A percentile compares a stretch with the other conserved stretches of the same genome.
Conservation (phyloP, 2,797 vertebrate species). For the Helostoma temminkii region DNA sequence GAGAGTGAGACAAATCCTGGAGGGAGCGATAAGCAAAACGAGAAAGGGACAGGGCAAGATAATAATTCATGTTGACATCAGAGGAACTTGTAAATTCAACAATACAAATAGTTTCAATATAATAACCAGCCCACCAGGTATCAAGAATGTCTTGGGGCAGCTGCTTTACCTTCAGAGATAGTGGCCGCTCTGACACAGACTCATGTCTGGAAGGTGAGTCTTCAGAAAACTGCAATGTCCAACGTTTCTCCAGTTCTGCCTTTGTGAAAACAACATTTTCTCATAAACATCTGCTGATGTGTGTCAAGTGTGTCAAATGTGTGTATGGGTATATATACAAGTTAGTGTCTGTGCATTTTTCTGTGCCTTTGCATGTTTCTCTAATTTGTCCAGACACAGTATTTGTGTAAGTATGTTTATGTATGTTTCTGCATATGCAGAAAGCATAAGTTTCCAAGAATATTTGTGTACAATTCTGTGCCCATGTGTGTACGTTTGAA, state of each 20-base stretch:
- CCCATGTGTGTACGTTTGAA: not conserved
- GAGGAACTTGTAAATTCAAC: slow-evolving; percentile 30
- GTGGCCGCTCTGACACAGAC: slow-evolving; percentile 74
- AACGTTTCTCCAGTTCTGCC: slow-evolving; percentile 85
- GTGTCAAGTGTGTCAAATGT: not conserved
- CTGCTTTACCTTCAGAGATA: slow-evolving; percentile 49
- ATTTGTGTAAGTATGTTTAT: not conserved
- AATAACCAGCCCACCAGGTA: not conserved
- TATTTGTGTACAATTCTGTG: not conserved
- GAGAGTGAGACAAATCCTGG: slow-evolving; percentile 76
- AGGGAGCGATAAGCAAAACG: slow-evolving; percentile 77
- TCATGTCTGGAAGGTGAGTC: slow-evolving; percentile 78
- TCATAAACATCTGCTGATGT: not conserved
- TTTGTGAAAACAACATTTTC: slow-evolving; percentile 68
- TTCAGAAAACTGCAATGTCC: slow-evolving; percentile 80
- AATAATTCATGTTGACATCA: slow-evolving; percentile 38
- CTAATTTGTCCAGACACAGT: not conserved
- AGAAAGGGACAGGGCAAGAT: slow-evolving; percentile 26
- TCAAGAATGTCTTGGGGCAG: not conserved
- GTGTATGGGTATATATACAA: not conserved
- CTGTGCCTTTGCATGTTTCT: not conserved
- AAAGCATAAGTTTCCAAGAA: not conserved
- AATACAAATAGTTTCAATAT: not conserved
- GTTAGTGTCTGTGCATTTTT: not conserved
- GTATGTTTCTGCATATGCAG: not conserved